Evolutionary conservation across 2,797 vertebrate genomes (phyloP), one percentile per base, ranked within the genome.

Genomic region (Sebastolobus altivelis): DNA sequence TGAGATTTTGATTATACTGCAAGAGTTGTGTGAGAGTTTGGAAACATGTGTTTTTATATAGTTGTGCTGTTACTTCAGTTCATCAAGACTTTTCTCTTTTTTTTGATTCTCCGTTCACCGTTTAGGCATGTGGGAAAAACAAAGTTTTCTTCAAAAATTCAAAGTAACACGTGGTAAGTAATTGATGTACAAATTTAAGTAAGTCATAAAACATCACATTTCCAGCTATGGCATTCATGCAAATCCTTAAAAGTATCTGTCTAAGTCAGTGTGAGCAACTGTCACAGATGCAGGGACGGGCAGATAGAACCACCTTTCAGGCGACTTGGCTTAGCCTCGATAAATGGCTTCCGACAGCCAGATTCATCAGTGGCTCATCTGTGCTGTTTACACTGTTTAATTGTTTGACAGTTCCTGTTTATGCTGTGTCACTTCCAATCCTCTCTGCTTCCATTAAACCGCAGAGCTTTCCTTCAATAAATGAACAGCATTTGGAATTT

Each of bases 331-430:
- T 66, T 38, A 29, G 66, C 80, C 75, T 84, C 8, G 18, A 63
- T 76, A 93, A 94, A 95, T 94, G 76, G 85, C 82, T 90, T 92
- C 84, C 75, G 95, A 95, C 92, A 93, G 89, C 89, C 88, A 87
- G 80, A 91, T 90, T 94, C 93, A 93, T 95, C 93, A 95, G 90
- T 84, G 87, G 87, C 91, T 95, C 93, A 94, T 95, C 92, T 94
- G 93, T 90, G 88, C 90, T 87, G 89, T 94, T 94, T 94, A 95
- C 93, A 90, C 90, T 89, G 79, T 94, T 93, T 94, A 95, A 95
- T 95, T 93, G 92, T 95, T 91, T 95, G 94, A 95, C 93, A 91
- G 89, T 91, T 94, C 88, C 90, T 95, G 90, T 95, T 96, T 94
- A 95, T 94, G 91, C 91, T 75, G 79, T 94, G 94, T 95, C 94